Conservation (phyloP, 2,113 vertebrate genomes). For the Bujurquina vittata region DNA sequence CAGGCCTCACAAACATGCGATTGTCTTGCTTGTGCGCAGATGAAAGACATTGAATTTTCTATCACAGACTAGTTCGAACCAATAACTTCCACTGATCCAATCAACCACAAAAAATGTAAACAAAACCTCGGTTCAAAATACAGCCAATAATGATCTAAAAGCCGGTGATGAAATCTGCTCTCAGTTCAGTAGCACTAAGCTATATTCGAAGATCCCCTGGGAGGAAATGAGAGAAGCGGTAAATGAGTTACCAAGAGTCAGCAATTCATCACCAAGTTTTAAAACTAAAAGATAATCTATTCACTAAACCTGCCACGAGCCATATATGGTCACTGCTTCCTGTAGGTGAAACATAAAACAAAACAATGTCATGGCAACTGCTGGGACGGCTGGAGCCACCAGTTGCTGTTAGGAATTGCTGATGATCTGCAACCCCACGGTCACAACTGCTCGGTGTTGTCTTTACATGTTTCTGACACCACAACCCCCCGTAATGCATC, state of each 20-base stretch:
- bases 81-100: not conserved
- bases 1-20: conserved; percentile 1
- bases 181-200: not conserved
- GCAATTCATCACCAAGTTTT: conserved; percentile 70
- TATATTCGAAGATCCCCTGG: conserved; percentile 33
- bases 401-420: conserved; percentile 77
- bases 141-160: conserved; percentile 24
- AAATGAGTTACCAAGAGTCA: conserved; percentile 71
- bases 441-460: conserved; percentile 71
- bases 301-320: conserved; percentile 44
- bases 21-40: not conserved
- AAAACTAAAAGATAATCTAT: conserved; percentile 73
- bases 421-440: conserved; percentile 65
- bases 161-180: conserved; percentile 32
- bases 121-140: conserved; percentile 32
- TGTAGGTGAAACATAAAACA: conserved; percentile 60
- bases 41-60: conserved; percentile 38
- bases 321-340: conserved; percentile 61
- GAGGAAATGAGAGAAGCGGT: conserved; percentile 38
- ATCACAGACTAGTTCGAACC: conserved; percentile 13
- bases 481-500: conserved; percentile 4
- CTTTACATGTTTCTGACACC: conserved; percentile 68
- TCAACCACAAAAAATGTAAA: conserved; percentile 44
- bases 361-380: conserved; percentile 70
- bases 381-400: conserved; percentile 67